These are phyloP conservation scores for Galerucella nymphaeae DNA, from an alignment of 2,888 invertebrate genomes.

Conservation along the genomic window DNA sequence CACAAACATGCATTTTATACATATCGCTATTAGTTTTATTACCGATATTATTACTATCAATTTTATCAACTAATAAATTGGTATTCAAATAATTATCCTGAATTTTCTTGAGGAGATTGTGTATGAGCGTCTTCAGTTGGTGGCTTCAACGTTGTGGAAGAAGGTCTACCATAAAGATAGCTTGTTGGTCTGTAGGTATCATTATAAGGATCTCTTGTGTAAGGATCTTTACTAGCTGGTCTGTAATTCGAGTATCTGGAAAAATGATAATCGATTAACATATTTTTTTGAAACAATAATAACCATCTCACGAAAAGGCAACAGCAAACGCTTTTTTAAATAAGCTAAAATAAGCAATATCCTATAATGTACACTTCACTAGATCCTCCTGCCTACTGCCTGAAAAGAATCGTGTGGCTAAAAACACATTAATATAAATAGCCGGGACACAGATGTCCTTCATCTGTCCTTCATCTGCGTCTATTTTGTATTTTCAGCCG, in stretches of 20 bases:
- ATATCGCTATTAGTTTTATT: background rate
- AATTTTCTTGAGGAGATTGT: slow-evolving; percentile 48
- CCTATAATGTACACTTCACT: no score
- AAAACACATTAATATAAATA: no score
- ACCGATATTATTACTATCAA: background rate
- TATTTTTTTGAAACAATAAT: background rate
- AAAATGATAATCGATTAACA: background rate
- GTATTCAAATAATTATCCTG: slow-evolving; percentile 22
- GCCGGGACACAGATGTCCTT: no score
- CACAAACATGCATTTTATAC: background rate
- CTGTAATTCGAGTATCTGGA: slow-evolving; percentile 19
- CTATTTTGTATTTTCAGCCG: no score
- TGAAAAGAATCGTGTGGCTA: no score
- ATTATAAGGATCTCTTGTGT: slow-evolving; percentile 56
- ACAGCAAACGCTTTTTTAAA: no score
- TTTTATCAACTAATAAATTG: background rate
- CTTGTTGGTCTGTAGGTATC: slow-evolving; percentile 65
- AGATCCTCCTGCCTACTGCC: no score
- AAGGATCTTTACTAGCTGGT: slow-evolving; percentile 33
- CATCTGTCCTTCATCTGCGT: no score
- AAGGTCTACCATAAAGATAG: slow-evolving; percentile 70
- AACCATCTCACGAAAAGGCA: background rate
- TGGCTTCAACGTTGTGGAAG: slow-evolving; percentile 61
- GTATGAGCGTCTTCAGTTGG: slow-evolving; percentile 60
- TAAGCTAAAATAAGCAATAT: no score